Conservation (phyloP, 2,113 vertebrate species). For the Lipophrys pholis region DNA sequence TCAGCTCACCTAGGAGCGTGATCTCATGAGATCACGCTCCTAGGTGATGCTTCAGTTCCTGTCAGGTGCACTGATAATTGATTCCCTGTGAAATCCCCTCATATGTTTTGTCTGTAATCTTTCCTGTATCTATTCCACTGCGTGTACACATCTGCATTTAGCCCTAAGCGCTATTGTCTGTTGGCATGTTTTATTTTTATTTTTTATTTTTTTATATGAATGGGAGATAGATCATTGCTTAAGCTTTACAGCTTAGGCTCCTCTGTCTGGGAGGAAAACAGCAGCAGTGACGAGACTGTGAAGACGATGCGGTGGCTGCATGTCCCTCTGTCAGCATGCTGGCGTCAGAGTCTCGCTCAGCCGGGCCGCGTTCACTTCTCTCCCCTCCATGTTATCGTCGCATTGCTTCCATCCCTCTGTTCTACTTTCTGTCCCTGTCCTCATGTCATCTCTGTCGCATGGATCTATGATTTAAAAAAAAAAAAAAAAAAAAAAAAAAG, state of each 20-base stretch:
- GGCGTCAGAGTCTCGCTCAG: slow-evolving; percentile 13
- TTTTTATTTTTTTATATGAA: slow-evolving; percentile 38
- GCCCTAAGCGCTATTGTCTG: slow-evolving; percentile 19
- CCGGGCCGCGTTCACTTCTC: slow-evolving; percentile 34
- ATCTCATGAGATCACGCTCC: slow-evolving; percentile 28
- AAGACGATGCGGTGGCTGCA: slow-evolving; percentile 15
- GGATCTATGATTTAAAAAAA: slow-evolving; percentile 38
- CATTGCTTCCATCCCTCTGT: slow-evolving; percentile 29
- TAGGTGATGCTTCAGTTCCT: slow-evolving; percentile 26
- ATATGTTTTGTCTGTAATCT: slow-evolving; percentile 48
- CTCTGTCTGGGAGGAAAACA: slow-evolving; percentile 34
- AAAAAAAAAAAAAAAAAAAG: slow-evolving; percentile 24
- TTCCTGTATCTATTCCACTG: slow-evolving; percentile 10
- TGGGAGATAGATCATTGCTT: slow-evolving; percentile 41
- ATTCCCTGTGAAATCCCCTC: slow-evolving; percentile 59
- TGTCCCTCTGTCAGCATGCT: slow-evolving; percentile 38
- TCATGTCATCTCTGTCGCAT: slow-evolving; percentile 57
- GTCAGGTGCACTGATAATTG: slow-evolving; percentile 47
- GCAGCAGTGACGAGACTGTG: slow-evolving; percentile 32
- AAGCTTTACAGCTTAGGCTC: slow-evolving; percentile 42
- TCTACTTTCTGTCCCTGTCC: slow-evolving; percentile 51
- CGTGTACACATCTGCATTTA: slow-evolving; percentile 22
- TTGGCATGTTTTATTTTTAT: slow-evolving; percentile 25
- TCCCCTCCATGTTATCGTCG: slow-evolving; percentile 47
- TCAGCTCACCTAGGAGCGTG: slow-evolving; percentile 42